Evolutionary conservation across 2,888 invertebrate genomes (phyloP).

Genomic region (Pemphredon lugubris): DNA sequence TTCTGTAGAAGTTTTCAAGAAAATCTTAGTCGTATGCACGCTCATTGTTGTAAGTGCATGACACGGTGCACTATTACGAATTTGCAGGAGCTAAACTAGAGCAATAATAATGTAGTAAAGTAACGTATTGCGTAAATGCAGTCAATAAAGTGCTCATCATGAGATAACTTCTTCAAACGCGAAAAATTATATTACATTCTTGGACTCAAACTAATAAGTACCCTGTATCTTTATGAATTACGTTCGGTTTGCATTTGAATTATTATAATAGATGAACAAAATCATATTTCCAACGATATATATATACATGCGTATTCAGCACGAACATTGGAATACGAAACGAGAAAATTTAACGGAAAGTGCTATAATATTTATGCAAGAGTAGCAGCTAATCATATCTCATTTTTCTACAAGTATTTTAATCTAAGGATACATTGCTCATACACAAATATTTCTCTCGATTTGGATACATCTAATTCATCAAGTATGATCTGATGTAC

Average conservation of each 20-base stretch:
- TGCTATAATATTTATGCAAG: slow-evolving; percentile 28
- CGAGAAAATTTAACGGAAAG: slow-evolving; percentile 10
- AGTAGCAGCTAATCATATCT: slow-evolving; percentile 49
- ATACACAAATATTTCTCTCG: slow-evolving; percentile 30
- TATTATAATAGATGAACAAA: slow-evolving; percentile 13
- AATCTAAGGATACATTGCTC: slow-evolving; percentile 51
- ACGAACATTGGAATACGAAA: background rate
- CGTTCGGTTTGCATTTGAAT: slow-evolving; percentile 16
- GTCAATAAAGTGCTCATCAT: slow-evolving; percentile 41
- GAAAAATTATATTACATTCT: slow-evolving; percentile 14
- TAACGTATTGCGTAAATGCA: slow-evolving; percentile 65
- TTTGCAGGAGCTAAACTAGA: slow-evolving; percentile 27
- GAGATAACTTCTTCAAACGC: background rate
- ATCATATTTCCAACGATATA: slow-evolving; percentile 13
- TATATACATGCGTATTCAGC: slow-evolving; percentile 30
- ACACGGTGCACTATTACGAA: slow-evolving; percentile 50
- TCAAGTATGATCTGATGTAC: slow-evolving; percentile 25
- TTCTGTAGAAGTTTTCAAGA: slow-evolving; percentile 23
- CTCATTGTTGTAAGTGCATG: slow-evolving; percentile 50
- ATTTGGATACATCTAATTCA: slow-evolving; percentile 19
- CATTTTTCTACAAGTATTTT: slow-evolving; percentile 52
- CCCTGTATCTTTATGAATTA: slow-evolving; percentile 39
- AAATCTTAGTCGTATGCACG: slow-evolving; percentile 55
- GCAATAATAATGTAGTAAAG: slow-evolving; percentile 17
- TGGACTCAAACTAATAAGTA: slow-evolving; percentile 61